These are phyloP conservation scores for Xerus inauris DNA, from an alignment of 2,113 vertebrate species.

Conservation along the genomic window DNA sequence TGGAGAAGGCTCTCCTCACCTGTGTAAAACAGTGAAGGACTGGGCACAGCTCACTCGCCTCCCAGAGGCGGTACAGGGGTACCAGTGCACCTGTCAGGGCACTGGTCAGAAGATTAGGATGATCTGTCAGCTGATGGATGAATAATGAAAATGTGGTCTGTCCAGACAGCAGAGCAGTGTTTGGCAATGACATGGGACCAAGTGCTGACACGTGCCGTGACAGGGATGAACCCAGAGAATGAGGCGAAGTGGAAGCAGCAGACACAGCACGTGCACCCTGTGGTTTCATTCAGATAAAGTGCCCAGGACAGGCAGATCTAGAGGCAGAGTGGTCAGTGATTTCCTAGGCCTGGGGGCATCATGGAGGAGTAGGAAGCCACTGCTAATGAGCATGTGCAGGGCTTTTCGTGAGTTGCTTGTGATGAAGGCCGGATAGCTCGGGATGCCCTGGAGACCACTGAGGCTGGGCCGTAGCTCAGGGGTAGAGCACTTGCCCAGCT, in stretches of 20 bases:
- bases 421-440: not conserved
- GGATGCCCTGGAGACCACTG: not conserved
- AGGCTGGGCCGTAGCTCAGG: not conserved
- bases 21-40: not conserved
- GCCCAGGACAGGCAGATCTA: not conserved
- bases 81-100: no score
- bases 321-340: not conserved
- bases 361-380: not conserved
- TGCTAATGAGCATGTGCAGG: not conserved
- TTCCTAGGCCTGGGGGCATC: not conserved
- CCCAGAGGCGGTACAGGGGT: not conserved
- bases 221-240: not conserved
- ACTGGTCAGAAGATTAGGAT: not conserved
- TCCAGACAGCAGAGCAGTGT: not conserved
- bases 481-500: not conserved
- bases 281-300: not conserved
- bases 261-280: accelerated
- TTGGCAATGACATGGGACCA: not conserved
- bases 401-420: not conserved
- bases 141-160: not conserved
- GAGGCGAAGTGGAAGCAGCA: not conserved
- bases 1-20: not conserved
- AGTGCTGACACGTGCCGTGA: not conserved
- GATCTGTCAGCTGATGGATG: not conserved
- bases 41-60: not conserved